Evolutionary conservation across 2,113 vertebrate genomes (phyloP).

Genomic region (Myiagra hebetior): DNA sequence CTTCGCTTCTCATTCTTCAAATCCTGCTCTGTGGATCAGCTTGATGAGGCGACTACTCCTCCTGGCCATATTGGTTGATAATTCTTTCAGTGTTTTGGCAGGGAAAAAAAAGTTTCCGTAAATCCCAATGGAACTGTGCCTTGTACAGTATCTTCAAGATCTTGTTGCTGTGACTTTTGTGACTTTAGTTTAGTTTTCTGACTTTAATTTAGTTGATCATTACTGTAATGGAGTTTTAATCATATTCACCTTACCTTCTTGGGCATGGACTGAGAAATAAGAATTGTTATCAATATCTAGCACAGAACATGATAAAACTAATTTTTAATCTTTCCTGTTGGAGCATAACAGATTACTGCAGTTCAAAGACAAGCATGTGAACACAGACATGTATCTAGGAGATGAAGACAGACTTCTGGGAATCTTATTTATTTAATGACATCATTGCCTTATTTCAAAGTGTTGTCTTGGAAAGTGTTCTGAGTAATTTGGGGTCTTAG

Average conservation of each 20-base stretch:
- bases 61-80: rapidly evolving
- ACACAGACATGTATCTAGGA: neutral
- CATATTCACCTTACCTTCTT: neutral
- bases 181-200: too few relatives aligned
- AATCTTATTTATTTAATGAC: neutral
- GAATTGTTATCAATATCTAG: neutral
- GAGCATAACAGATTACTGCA: neutral
- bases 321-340: neutral
- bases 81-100: neutral
- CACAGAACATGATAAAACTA: neutral
- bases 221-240: neutral
- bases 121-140: neutral
- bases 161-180: neutral
- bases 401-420: neutral
- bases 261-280: neutral
- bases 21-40: neutral
- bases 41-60: neutral
- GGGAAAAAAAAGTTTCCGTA: neutral
- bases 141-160: neutral
- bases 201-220: neutral
- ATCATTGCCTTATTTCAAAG: neutral
- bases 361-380: neutral
- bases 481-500: neutral
- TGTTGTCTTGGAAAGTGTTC: neutral
- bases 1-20: neutral